These are phyloP conservation scores for Acanthosepion lycidas DNA, from an alignment of 2,888 invertebrate genomes.

Conservation along the genomic window DNA sequence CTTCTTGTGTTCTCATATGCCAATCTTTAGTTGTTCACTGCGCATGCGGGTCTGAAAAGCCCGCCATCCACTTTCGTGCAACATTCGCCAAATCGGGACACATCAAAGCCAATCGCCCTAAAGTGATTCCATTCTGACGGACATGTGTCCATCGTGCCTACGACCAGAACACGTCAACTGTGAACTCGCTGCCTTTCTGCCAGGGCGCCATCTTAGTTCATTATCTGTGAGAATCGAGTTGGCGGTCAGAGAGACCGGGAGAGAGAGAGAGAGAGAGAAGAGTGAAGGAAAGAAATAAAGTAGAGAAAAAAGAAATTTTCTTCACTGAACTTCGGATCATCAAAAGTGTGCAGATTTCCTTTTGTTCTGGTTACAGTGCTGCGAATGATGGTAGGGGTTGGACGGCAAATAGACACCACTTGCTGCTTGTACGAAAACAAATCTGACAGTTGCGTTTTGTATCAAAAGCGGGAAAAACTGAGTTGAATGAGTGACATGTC, in stretches of 20 bases:
- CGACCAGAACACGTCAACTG: background rate
- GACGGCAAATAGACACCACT: background rate
- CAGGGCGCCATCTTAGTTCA: background rate
- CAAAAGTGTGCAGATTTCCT: background rate
- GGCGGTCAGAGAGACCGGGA: too few species aligned
- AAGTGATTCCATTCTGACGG: conserved; percentile 33
- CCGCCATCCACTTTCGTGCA: background rate
- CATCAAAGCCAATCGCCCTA: background rate
- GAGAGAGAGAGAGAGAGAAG: background rate
- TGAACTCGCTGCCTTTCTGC: background rate
- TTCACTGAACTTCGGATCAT: background rate
- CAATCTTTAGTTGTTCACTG: background rate
- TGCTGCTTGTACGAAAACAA: background rate
- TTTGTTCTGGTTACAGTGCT: background rate
- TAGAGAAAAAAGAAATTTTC: background rate
- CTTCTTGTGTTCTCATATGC: background rate
- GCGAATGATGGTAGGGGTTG: background rate
- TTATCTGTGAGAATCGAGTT: background rate
- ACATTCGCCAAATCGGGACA: background rate
- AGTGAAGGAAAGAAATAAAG: background rate
- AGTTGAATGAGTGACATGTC: background rate
- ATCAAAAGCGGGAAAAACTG: background rate
- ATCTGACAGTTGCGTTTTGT: conserved; percentile 22
- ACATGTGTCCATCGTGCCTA: background rate
- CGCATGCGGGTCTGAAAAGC: background rate